Conservation (phyloP, 2,888 invertebrate genomes). For the Eupithecia subfuscata region DNA sequence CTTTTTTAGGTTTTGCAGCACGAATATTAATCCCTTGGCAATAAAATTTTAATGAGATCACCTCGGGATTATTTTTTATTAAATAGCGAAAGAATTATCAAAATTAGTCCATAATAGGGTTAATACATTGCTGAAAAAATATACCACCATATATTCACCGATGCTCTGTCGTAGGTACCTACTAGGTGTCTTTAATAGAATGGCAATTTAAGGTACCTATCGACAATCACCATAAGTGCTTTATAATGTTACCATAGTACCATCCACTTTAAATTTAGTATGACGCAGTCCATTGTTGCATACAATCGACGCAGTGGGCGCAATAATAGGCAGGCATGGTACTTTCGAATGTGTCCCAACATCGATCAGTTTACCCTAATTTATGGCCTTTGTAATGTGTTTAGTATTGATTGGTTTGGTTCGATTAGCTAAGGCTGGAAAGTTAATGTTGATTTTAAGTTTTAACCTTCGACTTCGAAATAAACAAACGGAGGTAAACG, state of each 20-base stretch:
- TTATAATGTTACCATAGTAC: background rate
- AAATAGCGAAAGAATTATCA: no score
- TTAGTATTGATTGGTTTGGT: slow-evolving; percentile 13
- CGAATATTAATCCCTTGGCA: no score
- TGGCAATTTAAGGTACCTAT: background rate
- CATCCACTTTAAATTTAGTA: slow-evolving; percentile 33
- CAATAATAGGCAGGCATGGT: slow-evolving; percentile 45
- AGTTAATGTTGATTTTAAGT: background rate
- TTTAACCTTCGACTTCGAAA: background rate
- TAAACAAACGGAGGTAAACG: background rate
- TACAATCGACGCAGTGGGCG: slow-evolving; percentile 51
- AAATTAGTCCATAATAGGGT: no score
- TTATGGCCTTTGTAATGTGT: slow-evolving; percentile 32
- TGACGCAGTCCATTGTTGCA: slow-evolving; percentile 44
- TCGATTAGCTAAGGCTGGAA: slow-evolving; percentile 17
- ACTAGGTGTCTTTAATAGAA: no score
- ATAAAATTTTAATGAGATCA: no score
- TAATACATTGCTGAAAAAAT: no score
- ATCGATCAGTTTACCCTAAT: slow-evolving; percentile 50
- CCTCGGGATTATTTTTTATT: no score
- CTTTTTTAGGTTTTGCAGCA: no score
- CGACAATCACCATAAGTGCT: slow-evolving; percentile 3
- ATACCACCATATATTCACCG: no score
- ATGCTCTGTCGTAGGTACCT: no score
- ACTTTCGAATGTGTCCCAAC: slow-evolving; percentile 54